Percentiles rank a stretch among this genome's conserved stretches.
These are phyloP conservation scores for Ganaspis brasiliensis DNA, from an alignment of 2,888 invertebrate species.

Conservation along the genomic window DNA sequence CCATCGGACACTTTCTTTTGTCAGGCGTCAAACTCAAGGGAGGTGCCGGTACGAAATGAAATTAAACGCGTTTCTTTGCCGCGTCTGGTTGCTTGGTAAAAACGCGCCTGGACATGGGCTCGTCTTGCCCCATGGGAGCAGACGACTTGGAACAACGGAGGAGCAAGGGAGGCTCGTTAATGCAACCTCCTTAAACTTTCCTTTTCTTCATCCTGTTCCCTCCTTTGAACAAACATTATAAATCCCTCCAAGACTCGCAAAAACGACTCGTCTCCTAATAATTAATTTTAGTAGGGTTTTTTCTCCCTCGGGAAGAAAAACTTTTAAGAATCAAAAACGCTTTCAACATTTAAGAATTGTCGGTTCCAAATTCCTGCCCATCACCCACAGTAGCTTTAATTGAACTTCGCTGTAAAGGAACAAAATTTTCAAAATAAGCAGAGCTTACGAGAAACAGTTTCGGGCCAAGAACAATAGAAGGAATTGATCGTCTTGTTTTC, in stretches of 20 bases:
- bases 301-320: not conserved
- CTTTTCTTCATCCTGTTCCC: not conserved
- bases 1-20: slow-evolving; percentile 67
- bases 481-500: slow-evolving; percentile 67
- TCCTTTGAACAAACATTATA: slow-evolving; percentile 17
- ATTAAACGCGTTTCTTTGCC: slow-evolving; percentile 71
- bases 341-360: not conserved
- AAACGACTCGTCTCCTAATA: slow-evolving; percentile 12
- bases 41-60: slow-evolving; percentile 67
- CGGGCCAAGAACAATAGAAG: slow-evolving; percentile 64
- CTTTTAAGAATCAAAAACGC: not conserved
- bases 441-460: too few species aligned
- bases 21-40: slow-evolving; percentile 62
- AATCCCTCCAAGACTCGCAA: slow-evolving; percentile 6
- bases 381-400: too few species aligned
- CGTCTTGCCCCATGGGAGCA: slow-evolving; percentile 5
- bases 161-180: slow-evolving; percentile 19
- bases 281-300: not conserved
- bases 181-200: slow-evolving; percentile 17
- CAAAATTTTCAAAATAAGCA: too few species aligned
- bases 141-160: not conserved
- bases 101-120: slow-evolving; percentile 71
- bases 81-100: slow-evolving; percentile 65
- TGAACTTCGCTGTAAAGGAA: too few species aligned
- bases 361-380: not conserved